Conservation (phyloP, 2,888 invertebrate species). For the Agrilus mali region DNA sequence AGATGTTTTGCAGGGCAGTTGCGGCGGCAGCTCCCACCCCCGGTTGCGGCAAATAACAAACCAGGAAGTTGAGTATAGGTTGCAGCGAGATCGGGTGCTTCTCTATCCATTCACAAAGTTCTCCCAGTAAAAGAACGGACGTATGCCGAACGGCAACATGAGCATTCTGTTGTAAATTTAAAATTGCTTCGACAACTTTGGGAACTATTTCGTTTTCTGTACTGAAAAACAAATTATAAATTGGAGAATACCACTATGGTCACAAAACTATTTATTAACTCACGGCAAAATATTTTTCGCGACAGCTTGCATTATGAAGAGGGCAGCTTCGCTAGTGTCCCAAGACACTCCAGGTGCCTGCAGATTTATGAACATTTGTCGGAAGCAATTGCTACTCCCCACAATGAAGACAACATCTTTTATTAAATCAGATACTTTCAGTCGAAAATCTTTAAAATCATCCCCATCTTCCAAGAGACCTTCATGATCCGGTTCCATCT, state of each 20-base stretch:
- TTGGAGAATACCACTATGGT: too few species aligned
- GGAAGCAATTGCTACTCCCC: slow-evolving; percentile 82
- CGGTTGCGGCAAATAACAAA: slow-evolving; percentile 58
- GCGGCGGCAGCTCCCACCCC: slow-evolving; percentile 73
- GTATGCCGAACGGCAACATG: slow-evolving; percentile 85
- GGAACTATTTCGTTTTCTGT: slow-evolving; percentile 88
- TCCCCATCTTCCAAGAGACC: slow-evolving; percentile 73
- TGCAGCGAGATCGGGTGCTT: slow-evolving; percentile 71
- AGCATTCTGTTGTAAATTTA: slow-evolving; percentile 64
- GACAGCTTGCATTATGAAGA: slow-evolving; percentile 91
- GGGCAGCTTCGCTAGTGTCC: slow-evolving; percentile 87
- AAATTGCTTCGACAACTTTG: slow-evolving; percentile 82
- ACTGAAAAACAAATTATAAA: slow-evolving; percentile 36
- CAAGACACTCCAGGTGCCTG: slow-evolving; percentile 64
- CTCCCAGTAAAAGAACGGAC: slow-evolving; percentile 75
- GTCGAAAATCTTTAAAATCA: slow-evolving; percentile 73
- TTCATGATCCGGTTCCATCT: slow-evolving; percentile 91
- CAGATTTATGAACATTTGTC: slow-evolving; percentile 76
- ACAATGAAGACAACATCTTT: slow-evolving; percentile 96
- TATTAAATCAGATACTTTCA: slow-evolving; percentile 81
- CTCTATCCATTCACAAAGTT: slow-evolving; percentile 92
- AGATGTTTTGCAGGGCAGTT: slow-evolving; percentile 72
- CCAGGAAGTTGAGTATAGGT: slow-evolving; percentile 67
- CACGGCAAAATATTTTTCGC: slow-evolving; percentile 92
- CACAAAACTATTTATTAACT: slow-evolving; percentile 31